Conservation (phyloP, 2,797 vertebrate species). For the Capromys pilorides region DNA sequence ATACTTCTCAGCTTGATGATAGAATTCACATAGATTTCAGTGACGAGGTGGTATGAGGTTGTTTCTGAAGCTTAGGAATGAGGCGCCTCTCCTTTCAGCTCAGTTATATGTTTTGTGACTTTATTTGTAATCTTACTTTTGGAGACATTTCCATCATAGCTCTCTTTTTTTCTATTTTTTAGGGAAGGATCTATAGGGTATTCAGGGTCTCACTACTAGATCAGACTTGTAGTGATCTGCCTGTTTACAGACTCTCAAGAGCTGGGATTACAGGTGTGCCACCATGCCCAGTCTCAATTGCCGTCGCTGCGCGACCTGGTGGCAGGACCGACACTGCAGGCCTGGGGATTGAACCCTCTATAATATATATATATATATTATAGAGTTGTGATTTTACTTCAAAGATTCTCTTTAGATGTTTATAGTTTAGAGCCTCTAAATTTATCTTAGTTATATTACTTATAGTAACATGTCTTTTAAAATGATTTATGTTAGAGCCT, state of each 20-base stretch:
- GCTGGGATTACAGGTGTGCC: no score
- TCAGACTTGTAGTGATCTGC: no score
- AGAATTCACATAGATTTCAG: background rate
- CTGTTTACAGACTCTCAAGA: no score
- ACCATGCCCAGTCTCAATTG: no score
- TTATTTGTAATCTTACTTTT: background rate
- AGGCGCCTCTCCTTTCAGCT: background rate
- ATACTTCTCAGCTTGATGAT: background rate
- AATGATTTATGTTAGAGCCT: background rate
- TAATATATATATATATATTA: no score
- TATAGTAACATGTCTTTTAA: conserved; percentile 27
- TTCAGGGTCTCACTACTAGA: no score
- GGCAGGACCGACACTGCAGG: no score
- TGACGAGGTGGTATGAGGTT: background rate
- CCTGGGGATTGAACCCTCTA: no score
- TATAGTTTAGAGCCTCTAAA: background rate
- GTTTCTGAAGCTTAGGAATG: background rate
- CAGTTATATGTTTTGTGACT: background rate
- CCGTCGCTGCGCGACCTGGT: no score
- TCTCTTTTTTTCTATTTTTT: background rate
- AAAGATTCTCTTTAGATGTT: conserved; percentile 12
- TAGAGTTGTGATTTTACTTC: background rate
- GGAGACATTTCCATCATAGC: background rate
- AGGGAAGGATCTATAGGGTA: no score
- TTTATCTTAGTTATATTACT: background rate